Percentiles rank a stretch among this genome's conserved stretches.
These are phyloP conservation scores for Cuculus canorus DNA, from an alignment of 2,797 vertebrate genomes.

Conservation along the genomic window DNA sequence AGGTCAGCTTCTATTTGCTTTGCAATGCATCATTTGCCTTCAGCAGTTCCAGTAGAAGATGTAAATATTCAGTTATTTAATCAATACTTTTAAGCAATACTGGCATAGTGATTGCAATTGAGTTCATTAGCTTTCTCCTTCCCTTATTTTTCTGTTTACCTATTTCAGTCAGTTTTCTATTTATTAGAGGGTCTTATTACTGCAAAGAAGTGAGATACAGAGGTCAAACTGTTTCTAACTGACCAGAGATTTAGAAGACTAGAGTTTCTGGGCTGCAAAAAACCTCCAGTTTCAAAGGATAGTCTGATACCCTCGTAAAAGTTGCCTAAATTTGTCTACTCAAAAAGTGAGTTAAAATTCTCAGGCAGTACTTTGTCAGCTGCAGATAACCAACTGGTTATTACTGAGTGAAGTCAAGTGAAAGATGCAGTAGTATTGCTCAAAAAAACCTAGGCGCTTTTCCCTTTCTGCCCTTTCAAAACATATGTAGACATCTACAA, in stretches of 20 bases:
- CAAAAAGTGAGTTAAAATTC: neutral
- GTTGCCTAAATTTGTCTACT: neutral
- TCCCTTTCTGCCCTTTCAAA: neutral
- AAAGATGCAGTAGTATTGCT: neutral
- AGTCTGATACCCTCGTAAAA: neutral
- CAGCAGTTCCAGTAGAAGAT: neutral
- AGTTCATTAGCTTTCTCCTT: neutral
- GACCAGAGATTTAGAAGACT: neutral
- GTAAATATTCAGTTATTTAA: constrained; percentile 57
- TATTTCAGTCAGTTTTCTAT: neutral
- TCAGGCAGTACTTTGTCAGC: neutral
- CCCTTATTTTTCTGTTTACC: neutral
- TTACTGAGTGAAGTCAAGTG: neutral
- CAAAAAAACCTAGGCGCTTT: neutral
- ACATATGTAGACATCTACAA: neutral
- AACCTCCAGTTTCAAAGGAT: neutral
- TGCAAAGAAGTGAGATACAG: neutral
- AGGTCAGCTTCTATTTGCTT: constrained; percentile 87
- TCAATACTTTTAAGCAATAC: neutral
- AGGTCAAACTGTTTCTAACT: constrained; percentile 5
- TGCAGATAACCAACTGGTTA: neutral
- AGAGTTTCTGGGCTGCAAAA: neutral
- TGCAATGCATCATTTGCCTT: constrained; percentile 69
- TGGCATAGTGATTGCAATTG: neutral
- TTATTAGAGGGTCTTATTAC: neutral